These are phyloP conservation scores for Lagorchestes hirsutus DNA, from an alignment of 2,797 vertebrate genomes.

Conservation along the genomic window DNA sequence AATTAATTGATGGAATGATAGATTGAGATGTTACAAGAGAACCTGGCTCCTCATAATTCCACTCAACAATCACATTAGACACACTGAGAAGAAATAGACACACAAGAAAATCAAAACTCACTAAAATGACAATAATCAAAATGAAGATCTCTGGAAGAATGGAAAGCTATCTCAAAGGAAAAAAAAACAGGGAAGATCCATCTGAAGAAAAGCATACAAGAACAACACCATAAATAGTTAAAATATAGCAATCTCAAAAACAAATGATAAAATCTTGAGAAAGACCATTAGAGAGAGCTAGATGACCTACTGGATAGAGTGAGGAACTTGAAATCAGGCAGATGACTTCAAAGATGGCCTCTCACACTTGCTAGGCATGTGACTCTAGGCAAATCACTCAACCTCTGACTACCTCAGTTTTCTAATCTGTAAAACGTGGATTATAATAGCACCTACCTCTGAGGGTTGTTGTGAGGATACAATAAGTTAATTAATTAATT, in stretches of 20 bases:
- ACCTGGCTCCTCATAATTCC: not conserved
- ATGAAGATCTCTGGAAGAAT: not conserved
- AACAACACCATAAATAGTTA: not conserved
- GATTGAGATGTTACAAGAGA: not conserved
- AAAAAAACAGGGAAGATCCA: not conserved
- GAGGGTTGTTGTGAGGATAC: not conserved
- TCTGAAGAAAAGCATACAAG: not conserved
- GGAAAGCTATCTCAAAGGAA: not conserved
- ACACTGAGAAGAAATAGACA: not conserved
- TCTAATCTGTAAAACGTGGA: not conserved
- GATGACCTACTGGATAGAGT: not conserved
- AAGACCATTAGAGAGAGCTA: not conserved
- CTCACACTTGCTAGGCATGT: not conserved
- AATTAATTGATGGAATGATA: not conserved
- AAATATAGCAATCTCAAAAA: not conserved
- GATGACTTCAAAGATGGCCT: not conserved
- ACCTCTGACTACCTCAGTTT: not conserved
- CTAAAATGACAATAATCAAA: not conserved
- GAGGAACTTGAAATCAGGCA: not conserved
- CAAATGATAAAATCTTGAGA: not conserved
- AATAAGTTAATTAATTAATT: not conserved
- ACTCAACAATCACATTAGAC: not conserved
- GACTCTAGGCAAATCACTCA: not conserved
- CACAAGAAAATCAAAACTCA: not conserved
- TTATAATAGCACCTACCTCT: not conserved